These are phyloP conservation scores for Rhinolophus sinicus DNA, from an alignment of 2,113 vertebrate species.

Conservation along the genomic window DNA sequence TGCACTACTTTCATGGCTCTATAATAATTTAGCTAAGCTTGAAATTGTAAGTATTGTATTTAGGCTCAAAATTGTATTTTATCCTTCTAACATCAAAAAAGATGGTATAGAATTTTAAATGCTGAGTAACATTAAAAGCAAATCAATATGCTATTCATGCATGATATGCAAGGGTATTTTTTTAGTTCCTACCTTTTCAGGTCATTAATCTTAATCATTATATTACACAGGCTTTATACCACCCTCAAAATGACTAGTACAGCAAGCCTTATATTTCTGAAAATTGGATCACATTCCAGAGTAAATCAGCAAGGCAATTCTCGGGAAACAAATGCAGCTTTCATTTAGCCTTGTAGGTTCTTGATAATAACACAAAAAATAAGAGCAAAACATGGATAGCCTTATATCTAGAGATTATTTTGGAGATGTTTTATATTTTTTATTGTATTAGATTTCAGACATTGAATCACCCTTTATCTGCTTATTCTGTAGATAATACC, in stretches of 20 bases:
- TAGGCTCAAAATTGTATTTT: conserved; percentile 65
- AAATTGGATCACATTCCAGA: neutral
- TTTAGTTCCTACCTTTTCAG: conserved; percentile 62
- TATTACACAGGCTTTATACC: neutral
- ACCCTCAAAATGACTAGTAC: conserved; percentile 66
- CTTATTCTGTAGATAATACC: neutral
- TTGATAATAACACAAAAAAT: neutral
- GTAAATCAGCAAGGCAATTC: neutral
- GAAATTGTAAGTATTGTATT: conserved; percentile 49
- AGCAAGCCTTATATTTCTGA: conserved; percentile 51
- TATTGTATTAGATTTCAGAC: neutral
- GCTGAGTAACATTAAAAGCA: conserved; percentile 57
- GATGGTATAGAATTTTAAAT: conserved; percentile 49
- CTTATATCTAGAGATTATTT: conserved; percentile 23
- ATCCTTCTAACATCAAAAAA: conserved; percentile 69
- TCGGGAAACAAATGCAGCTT: neutral
- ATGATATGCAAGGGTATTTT: neutral
- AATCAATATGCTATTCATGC: conserved; percentile 59
- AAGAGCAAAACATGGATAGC: neutral
- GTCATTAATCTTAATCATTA: conserved; percentile 75
- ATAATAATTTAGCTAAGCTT: conserved; percentile 62
- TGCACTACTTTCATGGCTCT: neutral
- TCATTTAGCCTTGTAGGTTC: neutral
- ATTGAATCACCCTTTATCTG: neutral
- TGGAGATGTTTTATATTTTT: neutral